These are phyloP conservation scores for Procambarus clarkii DNA, from an alignment of 1,140 invertebrate genomes.

Conservation along the genomic window DNA sequence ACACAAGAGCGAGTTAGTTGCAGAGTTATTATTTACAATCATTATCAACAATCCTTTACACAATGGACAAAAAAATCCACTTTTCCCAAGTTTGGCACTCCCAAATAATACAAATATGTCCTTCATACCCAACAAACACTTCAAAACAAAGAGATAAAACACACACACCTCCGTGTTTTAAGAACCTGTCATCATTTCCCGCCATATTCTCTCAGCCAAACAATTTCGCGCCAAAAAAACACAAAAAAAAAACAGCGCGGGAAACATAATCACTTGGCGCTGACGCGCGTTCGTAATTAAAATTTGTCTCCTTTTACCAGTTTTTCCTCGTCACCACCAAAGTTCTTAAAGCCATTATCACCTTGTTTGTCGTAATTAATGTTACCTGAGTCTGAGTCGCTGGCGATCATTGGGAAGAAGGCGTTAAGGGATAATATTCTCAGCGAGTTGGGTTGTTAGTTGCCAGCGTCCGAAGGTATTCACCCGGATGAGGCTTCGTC, in stretches of 20 bases:
- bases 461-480: conserved; percentile 8
- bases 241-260: not conserved
- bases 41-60: not conserved
- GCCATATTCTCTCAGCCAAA: conserved; percentile 1
- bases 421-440: conserved; percentile 67
- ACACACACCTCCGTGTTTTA: not conserved
- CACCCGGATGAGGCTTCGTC: conserved; percentile 20
- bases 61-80: not conserved
- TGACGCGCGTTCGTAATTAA: conserved; percentile 41
- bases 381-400: conserved; percentile 60
- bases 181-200: conserved; percentile 13
- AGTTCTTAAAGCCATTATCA: conserved; percentile 66
- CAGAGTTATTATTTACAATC: not conserved
- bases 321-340: conserved; percentile 62
- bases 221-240: not conserved
- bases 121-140: not conserved
- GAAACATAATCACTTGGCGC: conserved; percentile 52
- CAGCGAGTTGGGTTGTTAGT: conserved; percentile 56
- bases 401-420: conserved; percentile 60
- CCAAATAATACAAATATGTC: not conserved
- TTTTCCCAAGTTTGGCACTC: not conserved
- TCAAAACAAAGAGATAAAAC: not conserved
- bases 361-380: conserved; percentile 69
- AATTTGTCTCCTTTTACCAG: conserved; percentile 57
- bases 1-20: not conserved